Conservation (phyloP, 2,888 invertebrate genomes). For the Eurois occulta region DNA sequence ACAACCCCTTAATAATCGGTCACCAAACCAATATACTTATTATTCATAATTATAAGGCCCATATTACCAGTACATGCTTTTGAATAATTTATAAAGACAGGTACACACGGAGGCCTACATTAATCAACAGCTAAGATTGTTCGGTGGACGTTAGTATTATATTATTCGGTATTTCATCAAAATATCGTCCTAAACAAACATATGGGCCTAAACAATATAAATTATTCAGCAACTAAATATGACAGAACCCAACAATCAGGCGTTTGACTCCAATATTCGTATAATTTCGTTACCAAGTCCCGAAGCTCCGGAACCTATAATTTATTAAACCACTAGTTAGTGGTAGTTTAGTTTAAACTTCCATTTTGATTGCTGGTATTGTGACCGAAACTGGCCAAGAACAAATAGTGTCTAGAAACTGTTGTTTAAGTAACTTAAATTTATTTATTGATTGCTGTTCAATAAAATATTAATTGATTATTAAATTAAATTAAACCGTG, state of each 20-base stretch:
- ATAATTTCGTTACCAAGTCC: constrained; percentile 62
- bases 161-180: constrained; percentile 76
- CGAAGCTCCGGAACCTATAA: constrained; percentile 61
- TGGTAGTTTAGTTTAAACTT: constrained; percentile 53
- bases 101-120: constrained; percentile 71
- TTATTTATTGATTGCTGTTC: constrained; percentile 10
- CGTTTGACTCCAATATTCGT: constrained; percentile 65
- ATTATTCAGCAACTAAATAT: constrained; percentile 81
- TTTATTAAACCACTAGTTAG: constrained; percentile 65
- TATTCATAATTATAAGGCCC: constrained; percentile 48
- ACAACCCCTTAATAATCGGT: constrained; percentile 29
- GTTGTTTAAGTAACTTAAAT: constrained; percentile 17
- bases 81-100: constrained; percentile 71
- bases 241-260: constrained; percentile 75
- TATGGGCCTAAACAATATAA: constrained; percentile 79
- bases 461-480: background rate
- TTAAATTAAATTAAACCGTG: background rate
- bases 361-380: constrained; percentile 55
- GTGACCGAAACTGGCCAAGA: constrained; percentile 55
- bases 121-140: constrained; percentile 79
- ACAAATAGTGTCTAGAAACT: constrained; percentile 44
- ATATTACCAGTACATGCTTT: constrained; percentile 32
- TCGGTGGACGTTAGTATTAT: constrained; percentile 64
- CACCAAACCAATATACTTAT: constrained; percentile 32
- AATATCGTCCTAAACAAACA: constrained; percentile 86